phyloP scores from a whole-genome alignment of 30 jellyfish, hydroid and myxozoan genomes.

The Pelagia noctiluca region DNA sequence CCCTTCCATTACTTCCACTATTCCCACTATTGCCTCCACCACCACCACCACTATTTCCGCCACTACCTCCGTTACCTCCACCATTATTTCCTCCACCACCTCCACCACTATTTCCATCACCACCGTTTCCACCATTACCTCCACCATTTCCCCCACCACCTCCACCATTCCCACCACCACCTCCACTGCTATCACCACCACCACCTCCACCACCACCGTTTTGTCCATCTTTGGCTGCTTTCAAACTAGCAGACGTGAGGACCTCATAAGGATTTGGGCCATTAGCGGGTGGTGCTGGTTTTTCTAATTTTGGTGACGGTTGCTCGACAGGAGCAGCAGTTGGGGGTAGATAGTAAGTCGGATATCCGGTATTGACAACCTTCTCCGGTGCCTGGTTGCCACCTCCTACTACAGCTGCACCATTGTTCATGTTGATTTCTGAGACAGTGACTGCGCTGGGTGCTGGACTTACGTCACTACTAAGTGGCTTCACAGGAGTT shows the following conservation, averaged over 20 bases:
- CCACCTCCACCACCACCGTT: conserved; percentile 40
- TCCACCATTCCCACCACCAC: conserved; percentile 10
- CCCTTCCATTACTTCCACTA: conserved; percentile 4
- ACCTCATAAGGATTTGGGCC: conserved; percentile 90
- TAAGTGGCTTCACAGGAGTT: conserved; percentile 49
- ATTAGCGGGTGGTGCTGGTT: conserved; percentile 82
- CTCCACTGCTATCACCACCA: conserved; percentile 54
- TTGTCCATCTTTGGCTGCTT: conserved; percentile 59
- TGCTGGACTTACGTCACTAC: conserved; percentile 42
- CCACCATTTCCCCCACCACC: conserved; percentile 41
- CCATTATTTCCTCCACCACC: conserved; percentile 14
- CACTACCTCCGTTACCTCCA: conserved; percentile 7
- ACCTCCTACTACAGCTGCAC: conserved; percentile 5
- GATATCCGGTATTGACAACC: conserved; percentile 69
- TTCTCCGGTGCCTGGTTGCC: conserved; percentile 34
- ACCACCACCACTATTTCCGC: neutral
- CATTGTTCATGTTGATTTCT: conserved; percentile 54
- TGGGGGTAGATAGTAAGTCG: conserved; percentile 71
- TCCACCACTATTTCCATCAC: conserved; percentile 4
- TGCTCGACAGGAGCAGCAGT: conserved; percentile 52
- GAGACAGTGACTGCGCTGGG: conserved; percentile 64
- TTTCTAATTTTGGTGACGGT: conserved; percentile 64
- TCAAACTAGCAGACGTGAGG: conserved; percentile 68
- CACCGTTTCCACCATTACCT: conserved; percentile 50
- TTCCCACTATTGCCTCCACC: neutral